phyloP scores from a whole-genome alignment of 2,113 vertebrate species.

The Lophochroa leadbeateri region DNA sequence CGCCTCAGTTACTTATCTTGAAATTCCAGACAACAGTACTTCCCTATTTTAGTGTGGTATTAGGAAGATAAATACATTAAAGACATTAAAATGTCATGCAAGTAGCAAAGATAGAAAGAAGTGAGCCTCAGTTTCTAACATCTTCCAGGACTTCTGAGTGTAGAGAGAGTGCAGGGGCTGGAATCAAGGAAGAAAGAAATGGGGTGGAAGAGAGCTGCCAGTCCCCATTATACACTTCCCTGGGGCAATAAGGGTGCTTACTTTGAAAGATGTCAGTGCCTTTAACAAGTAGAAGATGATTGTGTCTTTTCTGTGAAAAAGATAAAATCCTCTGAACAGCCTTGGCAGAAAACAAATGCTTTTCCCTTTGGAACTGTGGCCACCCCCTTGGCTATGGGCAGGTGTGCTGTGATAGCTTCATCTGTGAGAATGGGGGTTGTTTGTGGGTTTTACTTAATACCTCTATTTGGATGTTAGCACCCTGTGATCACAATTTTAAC shows the following conservation, averaged over 20 bases:
- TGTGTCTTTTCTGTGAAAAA: not conserved
- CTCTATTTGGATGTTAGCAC: not conserved
- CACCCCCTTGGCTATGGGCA: not conserved
- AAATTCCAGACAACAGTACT: not conserved
- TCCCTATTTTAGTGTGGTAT: not conserved
- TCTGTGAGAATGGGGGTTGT: not conserved
- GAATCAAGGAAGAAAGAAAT: not conserved
- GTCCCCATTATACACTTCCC: not conserved
- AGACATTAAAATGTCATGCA: not conserved
- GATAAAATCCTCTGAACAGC: not conserved
- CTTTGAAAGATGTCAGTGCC: not conserved
- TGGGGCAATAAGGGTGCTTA: not conserved
- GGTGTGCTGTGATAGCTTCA: not conserved
- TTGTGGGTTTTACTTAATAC: not conserved
- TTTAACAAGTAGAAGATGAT: not conserved
- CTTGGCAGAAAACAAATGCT: not conserved
- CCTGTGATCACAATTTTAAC: not conserved
- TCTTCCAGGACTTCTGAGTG: not conserved
- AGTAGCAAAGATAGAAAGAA: not conserved
- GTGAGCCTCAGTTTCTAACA: not conserved
- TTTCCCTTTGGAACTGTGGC: not conserved
- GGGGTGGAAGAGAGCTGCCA: not conserved
- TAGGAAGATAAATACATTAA: not conserved
- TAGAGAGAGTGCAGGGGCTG: not conserved
- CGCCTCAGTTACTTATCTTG: not conserved